Conservation (phyloP, 2,113 vertebrate genomes). For the Sinosuthora webbiana region DNA sequence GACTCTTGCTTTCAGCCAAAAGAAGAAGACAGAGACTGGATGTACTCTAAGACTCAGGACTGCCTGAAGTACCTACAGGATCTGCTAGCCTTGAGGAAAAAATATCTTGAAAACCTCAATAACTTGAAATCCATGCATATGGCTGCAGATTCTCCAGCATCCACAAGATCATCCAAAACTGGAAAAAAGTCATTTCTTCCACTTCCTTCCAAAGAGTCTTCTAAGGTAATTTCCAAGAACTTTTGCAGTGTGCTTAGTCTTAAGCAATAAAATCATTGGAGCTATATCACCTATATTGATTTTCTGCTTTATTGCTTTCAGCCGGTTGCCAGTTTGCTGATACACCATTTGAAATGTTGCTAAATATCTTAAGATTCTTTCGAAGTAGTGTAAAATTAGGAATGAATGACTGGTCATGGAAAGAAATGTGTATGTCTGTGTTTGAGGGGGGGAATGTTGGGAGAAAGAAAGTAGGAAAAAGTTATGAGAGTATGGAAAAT, state of each 20-base stretch:
- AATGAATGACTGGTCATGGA: not conserved
- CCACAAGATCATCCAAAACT: conserved; percentile 60
- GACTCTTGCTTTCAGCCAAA: conserved; percentile 80
- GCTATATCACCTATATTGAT: not conserved
- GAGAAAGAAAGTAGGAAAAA: not conserved
- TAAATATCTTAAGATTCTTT: not conserved
- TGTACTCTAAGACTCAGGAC: conserved; percentile 88
- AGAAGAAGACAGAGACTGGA: conserved; percentile 88
- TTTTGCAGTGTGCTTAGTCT: not conserved
- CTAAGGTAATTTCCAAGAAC: conserved; percentile 65
- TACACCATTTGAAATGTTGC: not conserved
- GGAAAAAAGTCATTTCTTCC: conserved; percentile 72
- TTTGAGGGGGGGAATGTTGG: not conserved
- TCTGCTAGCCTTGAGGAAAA: conserved; percentile 86
- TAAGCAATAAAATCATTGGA: not conserved
- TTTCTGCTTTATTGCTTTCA: not conserved
- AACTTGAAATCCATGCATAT: conserved; percentile 74
- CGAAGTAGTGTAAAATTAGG: not conserved
- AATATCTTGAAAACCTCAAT: conserved; percentile 83
- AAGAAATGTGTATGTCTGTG: not conserved
- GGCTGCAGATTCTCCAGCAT: conserved; percentile 35
- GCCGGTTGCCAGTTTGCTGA: not conserved
- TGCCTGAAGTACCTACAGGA: conserved; percentile 93
- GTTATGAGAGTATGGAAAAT: not conserved
- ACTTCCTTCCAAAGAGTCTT: conserved; percentile 41